phyloP scores from a whole-genome alignment of 2,113 vertebrate species.

The Tapirus terrestris region DNA sequence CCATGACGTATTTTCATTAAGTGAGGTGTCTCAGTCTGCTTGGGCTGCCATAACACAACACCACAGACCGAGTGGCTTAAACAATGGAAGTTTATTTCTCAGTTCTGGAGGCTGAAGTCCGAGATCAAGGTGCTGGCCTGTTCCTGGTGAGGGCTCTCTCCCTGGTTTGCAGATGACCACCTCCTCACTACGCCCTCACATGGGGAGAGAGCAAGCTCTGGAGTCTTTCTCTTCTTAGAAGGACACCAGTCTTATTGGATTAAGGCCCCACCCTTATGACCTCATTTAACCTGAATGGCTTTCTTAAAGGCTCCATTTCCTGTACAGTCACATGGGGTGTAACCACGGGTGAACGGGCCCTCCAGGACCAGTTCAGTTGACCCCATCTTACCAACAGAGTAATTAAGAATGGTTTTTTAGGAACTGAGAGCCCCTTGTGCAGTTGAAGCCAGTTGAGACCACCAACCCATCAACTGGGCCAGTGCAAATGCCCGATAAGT shows the following conservation, averaged over 20 bases:
- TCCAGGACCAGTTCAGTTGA: no score
- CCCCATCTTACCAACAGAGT: no score
- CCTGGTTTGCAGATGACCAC: fast-evolving
- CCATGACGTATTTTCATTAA: fast-evolving
- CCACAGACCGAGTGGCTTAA: no score
- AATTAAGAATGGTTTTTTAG: no score
- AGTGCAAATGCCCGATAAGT: no score
- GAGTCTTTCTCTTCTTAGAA: fast-evolving
- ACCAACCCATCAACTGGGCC: no score
- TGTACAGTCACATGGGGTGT: fast-evolving
- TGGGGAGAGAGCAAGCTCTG: fast-evolving
- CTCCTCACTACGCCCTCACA: not conserved
- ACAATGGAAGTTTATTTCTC: fast-evolving
- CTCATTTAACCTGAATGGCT: not conserved
- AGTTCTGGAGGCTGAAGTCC: not conserved
- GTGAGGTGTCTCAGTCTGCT: not conserved
- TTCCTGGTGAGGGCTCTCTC: not conserved
- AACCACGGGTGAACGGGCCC: no score
- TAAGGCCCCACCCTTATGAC: not conserved
- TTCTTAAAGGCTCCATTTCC: no score
- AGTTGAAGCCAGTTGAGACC: no score
- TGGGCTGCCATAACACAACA: not conserved
- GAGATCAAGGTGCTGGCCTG: fast-evolving
- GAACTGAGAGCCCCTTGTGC: no score
- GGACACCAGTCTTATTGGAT: no score